A percentile compares a stretch with the other conserved stretches of the same genome.
Evolutionary conservation across 2,797 vertebrate species (phyloP).

Genomic region (Hozukius guyotensis): DNA sequence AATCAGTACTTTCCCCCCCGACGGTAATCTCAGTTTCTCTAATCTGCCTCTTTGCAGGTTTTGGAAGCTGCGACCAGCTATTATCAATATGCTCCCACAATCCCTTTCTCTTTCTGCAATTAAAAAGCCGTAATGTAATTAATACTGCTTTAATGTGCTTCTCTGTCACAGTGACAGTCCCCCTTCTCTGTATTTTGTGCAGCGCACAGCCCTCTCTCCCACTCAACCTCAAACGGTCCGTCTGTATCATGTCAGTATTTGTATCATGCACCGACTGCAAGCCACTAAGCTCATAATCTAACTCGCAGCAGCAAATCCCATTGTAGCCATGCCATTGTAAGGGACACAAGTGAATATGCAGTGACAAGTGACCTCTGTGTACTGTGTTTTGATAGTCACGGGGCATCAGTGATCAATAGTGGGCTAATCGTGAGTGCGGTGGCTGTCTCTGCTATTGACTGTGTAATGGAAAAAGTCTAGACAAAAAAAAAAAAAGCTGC

Average conservation of each 20-base stretch:
- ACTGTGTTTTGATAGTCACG: slow-evolving; percentile 41
- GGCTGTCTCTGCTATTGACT: slow-evolving; percentile 65
- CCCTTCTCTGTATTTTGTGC: neutral
- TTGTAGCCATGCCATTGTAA: slow-evolving; percentile 43
- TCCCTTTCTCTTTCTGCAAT: slow-evolving; percentile 21
- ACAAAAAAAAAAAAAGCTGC: slow-evolving; percentile 53
- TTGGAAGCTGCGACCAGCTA: slow-evolving; percentile 18
- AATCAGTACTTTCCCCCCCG: neutral
- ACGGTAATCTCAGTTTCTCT: slow-evolving; percentile 41
- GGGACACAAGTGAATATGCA: slow-evolving; percentile 20
- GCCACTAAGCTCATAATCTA: slow-evolving; percentile 68
- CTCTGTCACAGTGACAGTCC: slow-evolving; percentile 21
- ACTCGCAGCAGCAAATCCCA: slow-evolving; percentile 53
- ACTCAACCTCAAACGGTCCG: slow-evolving; percentile 22
- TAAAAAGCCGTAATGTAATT: slow-evolving; percentile 53
- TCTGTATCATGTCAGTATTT: slow-evolving; percentile 48
- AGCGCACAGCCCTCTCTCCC: slow-evolving; percentile 1
- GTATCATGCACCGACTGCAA: slow-evolving; percentile 29
- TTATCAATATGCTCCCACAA: slow-evolving; percentile 31
- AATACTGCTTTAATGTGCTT: slow-evolving; percentile 52
- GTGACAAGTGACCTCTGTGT: slow-evolving; percentile 58
- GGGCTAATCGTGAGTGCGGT: slow-evolving; percentile 45
- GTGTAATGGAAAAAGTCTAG: slow-evolving; percentile 60
- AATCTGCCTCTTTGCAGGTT: slow-evolving; percentile 45
- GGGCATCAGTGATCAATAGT: slow-evolving; percentile 62